Evolutionary conservation across 2,797 vertebrate species (phyloP), one percentile per base, ranked within the genome.

Genomic region (Pangasius djambal): DNA sequence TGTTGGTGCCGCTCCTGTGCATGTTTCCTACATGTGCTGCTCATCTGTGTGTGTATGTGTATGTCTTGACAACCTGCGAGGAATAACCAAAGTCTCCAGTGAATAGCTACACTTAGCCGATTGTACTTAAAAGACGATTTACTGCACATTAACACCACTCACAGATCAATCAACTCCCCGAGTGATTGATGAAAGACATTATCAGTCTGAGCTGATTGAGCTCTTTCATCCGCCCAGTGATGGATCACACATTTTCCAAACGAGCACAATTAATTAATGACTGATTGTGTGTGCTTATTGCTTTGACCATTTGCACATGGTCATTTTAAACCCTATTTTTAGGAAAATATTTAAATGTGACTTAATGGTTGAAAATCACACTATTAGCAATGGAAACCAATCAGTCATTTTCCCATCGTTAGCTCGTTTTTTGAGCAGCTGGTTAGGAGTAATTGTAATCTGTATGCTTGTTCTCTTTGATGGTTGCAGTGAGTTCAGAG

Each of bases 161-260:
- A 34, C 1, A 85, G 50, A 67, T 89, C 86, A 83, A 69, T 83
- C 70, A 67, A 55, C 52, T 83, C 20, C 15, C 40, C 0, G 74
- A 88, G 48, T n/a, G 63, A 90, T 77, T 83, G 84, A 72, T 67
- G 67, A 91, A 83, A 84, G 52, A 90, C 91, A 91, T 89, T 67
- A 90, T 92, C 89, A 70, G 78, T 78, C 65, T 15, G 78, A 9
- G n/a, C 4, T 92, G 94, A 93, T 85, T 89, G 90, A 93, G 90
- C 92, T 91, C 28, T 67, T 70, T 70, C 8, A 37, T 87, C 55
- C 57, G 59, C 37, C 48, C 65, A 16, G 59, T 82, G 78, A 89
- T 87, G 69, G 79, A 86, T 86, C 63, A 85, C 78, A 86, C 50
- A 25, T 34, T 70, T 61, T 6, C 57, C 44, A 59, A 37, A 85